Evolutionary conservation across 2,797 vertebrate genomes (phyloP), one percentile per base, ranked within the genome.

Genomic region (Sebastes trivittatus): DNA sequence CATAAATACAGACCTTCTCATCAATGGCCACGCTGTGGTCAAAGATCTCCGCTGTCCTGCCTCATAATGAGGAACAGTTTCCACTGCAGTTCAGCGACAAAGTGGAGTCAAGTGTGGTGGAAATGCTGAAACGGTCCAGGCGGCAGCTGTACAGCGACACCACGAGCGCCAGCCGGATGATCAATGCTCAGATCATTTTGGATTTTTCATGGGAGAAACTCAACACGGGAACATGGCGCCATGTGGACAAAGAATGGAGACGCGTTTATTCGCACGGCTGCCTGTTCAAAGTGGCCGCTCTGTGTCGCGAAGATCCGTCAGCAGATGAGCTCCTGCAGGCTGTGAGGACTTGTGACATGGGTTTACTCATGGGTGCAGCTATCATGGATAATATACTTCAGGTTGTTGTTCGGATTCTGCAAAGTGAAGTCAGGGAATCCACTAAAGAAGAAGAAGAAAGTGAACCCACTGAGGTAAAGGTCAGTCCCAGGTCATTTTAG

Each of bases 191-290:
- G 91, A 84, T 94, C 6, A 10, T 98, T 62, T 80, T 97, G 11
- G 98, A 98, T 82, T 94, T 96, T 42, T 91, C 97, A 1, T 99
- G 98, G 98, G 98, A 99, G 92, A 96, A 92, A 60, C 97, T 99
- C 75, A 97, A 99, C 93, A 95, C 93, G 0, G 96, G 96, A 1
- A 95, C 96, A 0, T 99, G 98, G 98, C 92, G 87, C 9, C 93
- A 97, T 0, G 94, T 99, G 75, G 92, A 96, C 90, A 97, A 96
- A 84, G 97, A 96, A 46, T 99, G 98, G 98, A 95, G 97, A 13
- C 93, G 93, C 0, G 96, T 97, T 3, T 99, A 97, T 22, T 87
- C 97, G 1, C 95, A 96, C 1, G 96, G 97, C 81, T 98, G 98
- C 88, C 94, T 98, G 5, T 97, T 98, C 81, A 97, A 97, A 84